Evolutionary conservation across 2,797 vertebrate genomes (phyloP), one percentile per base, ranked within the genome.

Genomic region (Thunnus albacares): DNA sequence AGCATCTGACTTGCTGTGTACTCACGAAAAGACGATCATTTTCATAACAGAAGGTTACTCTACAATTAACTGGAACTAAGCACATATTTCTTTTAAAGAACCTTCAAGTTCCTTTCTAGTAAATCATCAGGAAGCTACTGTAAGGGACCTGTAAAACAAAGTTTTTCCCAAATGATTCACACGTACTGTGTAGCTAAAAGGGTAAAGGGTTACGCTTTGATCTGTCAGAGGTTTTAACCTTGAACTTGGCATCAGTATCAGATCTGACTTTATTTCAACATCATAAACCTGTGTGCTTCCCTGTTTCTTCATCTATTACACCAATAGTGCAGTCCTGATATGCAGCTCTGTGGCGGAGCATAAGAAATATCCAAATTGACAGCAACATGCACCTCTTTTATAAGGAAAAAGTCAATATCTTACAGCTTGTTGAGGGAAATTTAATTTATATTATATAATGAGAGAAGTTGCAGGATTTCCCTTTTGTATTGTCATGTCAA

Each of bases 231-330:
- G 57, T 20, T 57, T 55, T 38, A n/a, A 57, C 75, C 66, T 77
- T 70, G 66, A 77, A 38, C 66, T 62, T 51, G 62, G 38, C 14
- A 7, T 45, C 63, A 38, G 64, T 59, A 59, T 75, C 56, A 60
- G 56, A 67, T 28, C 8, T 35, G 43, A 65, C 24, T 1, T 41
- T 9, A 55, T 30, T 53, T 43, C 59, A 45, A 24, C 7, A 17
- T 55, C 35, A 45, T 69, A 69, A 77, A 77, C 18, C 49, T 22
- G 1, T 41, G 6, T 10, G n/a, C 26, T 58, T 30, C 6, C 20
- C 12, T 13, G 41, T 14, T 3, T 14, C 13, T 43, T 43, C 41
- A 43, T 17, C 28, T 6, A 3, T 18, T 45, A 18, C 51, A 26
- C 61, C 26, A 41, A 41, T 6, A 38, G 35, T 45, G 5, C 38